Evolutionary conservation across 2,113 vertebrate species (phyloP).

Genomic region (Athene cunicularia): DNA sequence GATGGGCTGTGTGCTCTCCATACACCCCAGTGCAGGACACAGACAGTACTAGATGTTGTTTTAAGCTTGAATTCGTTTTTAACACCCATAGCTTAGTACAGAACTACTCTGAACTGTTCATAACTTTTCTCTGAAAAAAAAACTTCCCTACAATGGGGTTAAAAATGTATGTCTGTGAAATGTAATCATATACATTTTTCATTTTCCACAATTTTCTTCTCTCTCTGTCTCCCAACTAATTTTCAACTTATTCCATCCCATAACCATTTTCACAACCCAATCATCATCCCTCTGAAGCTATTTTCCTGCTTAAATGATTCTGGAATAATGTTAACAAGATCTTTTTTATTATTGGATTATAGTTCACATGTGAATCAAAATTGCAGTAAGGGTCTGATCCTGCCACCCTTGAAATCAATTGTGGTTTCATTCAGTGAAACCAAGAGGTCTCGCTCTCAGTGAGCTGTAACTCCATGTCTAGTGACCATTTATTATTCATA

Average conservation of each 20-base stretch:
- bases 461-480: background rate
- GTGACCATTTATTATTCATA: constrained; percentile 22
- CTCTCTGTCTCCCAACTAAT: background rate
- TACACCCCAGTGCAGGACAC: accelerated
- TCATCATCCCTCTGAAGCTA: background rate
- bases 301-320: background rate
- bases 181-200: background rate
- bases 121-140: background rate
- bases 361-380: background rate
- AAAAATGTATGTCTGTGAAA: background rate
- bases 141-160: background rate
- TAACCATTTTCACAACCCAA: background rate
- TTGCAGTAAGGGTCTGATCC: background rate
- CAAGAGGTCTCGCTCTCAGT: background rate
- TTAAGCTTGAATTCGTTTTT: background rate
- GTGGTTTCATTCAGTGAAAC: background rate
- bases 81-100: background rate
- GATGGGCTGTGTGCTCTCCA: background rate
- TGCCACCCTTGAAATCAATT: background rate
- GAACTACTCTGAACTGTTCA: background rate
- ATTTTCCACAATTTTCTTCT: background rate
- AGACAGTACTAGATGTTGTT: background rate
- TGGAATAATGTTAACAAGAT: background rate
- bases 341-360: background rate
- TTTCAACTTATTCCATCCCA: background rate